Base-by-base conservation (phyloP, 2,113 vertebrate species). In the Hepsetus odoe region DNA sequence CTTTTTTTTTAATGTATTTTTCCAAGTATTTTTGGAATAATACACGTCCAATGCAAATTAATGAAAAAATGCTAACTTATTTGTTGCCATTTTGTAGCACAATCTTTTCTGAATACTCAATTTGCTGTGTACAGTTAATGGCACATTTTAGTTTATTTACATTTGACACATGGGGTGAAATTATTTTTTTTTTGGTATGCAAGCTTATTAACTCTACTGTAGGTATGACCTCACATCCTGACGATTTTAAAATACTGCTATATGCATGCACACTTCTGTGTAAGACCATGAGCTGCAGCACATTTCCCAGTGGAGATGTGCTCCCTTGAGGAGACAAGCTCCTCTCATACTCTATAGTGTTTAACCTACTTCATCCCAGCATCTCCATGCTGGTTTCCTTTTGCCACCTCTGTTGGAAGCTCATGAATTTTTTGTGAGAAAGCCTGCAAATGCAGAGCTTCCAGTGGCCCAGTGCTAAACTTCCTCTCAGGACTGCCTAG, bases 261-360 rank as follows among this genome's bases (percentile, higher is more conserved):
- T 42, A 42, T 61, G 35, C 24, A 1, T 70, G 66, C 44, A 18
- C 26, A 61, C 18, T n/a, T 71, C 10, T 8, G 77, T 53, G 56
- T 44, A 70, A 59, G 56, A 16, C 53, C 66, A 22, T 49, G 58
- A 72, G 77, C 77, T 72, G 58, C 69, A 51, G 56, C 59, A 61
- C 33, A 42, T 46, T 40, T 72, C 46, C 44, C 58, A 44, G 20
- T 33, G 35, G 46, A 46, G 59, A 62, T 38, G 44, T 65, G 28
- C 6, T 55, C 58, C 44, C 61, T 49, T 44, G 46, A 71, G 67
- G 69, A 46, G 59, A 38, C 11, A 26, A 38, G 49, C 51, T 66
- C 72, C 30, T n/a, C 72, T 28, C 51, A 30, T 61, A 16, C 61
- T 67, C 72, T 82, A 59, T 33, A 51, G 26, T 82, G 76, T 77